Percentiles rank a stretch among this genome's conserved stretches.
phyloP scores from a whole-genome alignment of 1,140 invertebrate genomes.

The Bombus terrestris region DNA sequence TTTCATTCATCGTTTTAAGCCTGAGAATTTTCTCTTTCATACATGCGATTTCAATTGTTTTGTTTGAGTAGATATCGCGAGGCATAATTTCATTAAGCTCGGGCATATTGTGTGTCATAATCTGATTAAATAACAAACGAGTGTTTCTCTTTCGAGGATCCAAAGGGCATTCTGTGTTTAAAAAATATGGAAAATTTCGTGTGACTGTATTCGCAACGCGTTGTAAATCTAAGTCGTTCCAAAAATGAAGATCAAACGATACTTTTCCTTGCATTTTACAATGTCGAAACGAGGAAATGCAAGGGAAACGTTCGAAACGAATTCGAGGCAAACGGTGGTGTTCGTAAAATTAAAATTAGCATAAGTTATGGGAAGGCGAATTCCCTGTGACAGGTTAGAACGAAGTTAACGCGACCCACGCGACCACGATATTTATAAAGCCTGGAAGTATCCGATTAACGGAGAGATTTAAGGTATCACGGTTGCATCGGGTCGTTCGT shows the following conservation, averaged over 20 bases:
- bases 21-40: too few relatives aligned
- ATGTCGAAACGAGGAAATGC: neutral
- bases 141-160: too few relatives aligned
- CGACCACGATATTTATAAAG: slow-evolving; percentile 35
- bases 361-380: slow-evolving; percentile 8
- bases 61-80: too few relatives aligned
- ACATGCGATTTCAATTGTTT: too few relatives aligned
- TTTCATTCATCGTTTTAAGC: too few relatives aligned
- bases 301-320: neutral
- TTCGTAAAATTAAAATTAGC: slow-evolving; percentile 4
- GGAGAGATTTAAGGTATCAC: neutral
- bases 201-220: too few relatives aligned
- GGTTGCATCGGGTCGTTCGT: slow-evolving; percentile 8
- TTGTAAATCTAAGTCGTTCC: too few relatives aligned
- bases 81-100: too few relatives aligned
- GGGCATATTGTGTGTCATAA: too few relatives aligned
- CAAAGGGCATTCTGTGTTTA: too few relatives aligned
- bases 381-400: slow-evolving; percentile 8
- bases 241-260: neutral
- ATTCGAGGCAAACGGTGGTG: neutral
- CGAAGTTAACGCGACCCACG: slow-evolving; percentile 36
- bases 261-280: neutral
- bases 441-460: slow-evolving; percentile 8
- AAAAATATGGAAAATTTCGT: too few relatives aligned
- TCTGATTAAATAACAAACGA: too few relatives aligned